A percentile compares a stretch with the other conserved stretches of the same genome.
Evolutionary conservation across 2,888 invertebrate species (phyloP).

Genomic region (Mayetiola destructor): DNA sequence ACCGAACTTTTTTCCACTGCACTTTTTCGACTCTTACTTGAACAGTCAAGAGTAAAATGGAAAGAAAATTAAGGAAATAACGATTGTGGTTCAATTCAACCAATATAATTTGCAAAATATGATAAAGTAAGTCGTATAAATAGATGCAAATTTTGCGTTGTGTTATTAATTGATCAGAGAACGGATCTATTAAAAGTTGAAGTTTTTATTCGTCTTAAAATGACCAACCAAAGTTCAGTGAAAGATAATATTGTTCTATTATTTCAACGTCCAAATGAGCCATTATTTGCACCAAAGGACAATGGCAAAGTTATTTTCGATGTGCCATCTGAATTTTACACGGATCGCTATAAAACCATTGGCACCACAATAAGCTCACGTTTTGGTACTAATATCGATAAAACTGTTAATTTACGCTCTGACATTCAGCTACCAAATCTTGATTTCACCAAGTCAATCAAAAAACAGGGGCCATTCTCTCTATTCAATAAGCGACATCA

Average conservation of each 20-base stretch:
- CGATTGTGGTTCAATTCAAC: no score
- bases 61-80: no score
- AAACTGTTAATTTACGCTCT: conserved; percentile 24
- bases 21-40: no score
- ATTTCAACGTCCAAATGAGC: conserved; percentile 32
- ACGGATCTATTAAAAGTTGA: no score
- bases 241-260: conserved; percentile 20
- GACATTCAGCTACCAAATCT: conserved; percentile 28
- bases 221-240: neutral
- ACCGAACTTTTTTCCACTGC: no score
- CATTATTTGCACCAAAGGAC: conserved; percentile 29
- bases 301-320: conserved; percentile 29
- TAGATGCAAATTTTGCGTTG: no score
- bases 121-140: no score
- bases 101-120: no score
- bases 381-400: conserved; percentile 27
- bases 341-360: conserved; percentile 26
- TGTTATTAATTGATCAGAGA: no score
- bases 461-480: conserved; percentile 41
- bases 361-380: conserved; percentile 27
- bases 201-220: no score
- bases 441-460: conserved; percentile 25
- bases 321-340: conserved; percentile 29
- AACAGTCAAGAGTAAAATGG: no score
- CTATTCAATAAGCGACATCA: conserved; percentile 59